Base-by-base conservation (phyloP, 2,797 vertebrate genomes). In the Dromococcyx pavoninus region DNA sequence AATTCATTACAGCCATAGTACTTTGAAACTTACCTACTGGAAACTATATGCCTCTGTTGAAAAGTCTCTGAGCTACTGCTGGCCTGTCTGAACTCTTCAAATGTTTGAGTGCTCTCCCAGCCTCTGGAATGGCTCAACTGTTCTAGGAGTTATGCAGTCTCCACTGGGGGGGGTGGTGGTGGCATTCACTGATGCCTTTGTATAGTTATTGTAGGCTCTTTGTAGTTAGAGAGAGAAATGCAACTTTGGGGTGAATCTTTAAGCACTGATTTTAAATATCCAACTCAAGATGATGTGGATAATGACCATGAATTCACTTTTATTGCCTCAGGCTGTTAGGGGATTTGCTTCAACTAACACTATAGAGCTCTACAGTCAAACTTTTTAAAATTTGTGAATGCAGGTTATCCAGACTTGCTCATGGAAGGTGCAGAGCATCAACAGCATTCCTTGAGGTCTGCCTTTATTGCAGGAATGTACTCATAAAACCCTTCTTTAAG, bases 261-360 rank as follows among this genome's bases (percentile, higher is more conserved):
- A 51, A 79, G 9, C 19, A 28, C 7, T 78, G 41, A 56, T 85
- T 89, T 82, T 77, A 64, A 80, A 46, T 3, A 10, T 66, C 23
- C 3, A 13, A 0, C 18, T 75, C 0, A 4, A 18, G 16, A 19
- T 10, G 0, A 50, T 27, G 32, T 65, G 39, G 24, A 8, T 76
- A 32, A 28, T 67, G 32, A 53, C 35, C 7, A 67, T 58, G 28
- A 57, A n/a, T 58, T 90, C 54, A 18, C 43, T 11, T 75, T 66
- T 9, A 6, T 54, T 58, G 12, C 22, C 28, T 92, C 54, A 51
- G 75, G 12, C 17, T 79, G 5, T 7, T 44, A 24, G 81, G 46
- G 58, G 39, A 21, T 70, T 88, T 50, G 14, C 16, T 60, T 72
- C 51, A 48, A 5, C 19, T 83, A 43, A 69, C 17, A 50, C 33